Conservation (phyloP, 2,888 invertebrate species). For the Agriopis marginaria region DNA sequence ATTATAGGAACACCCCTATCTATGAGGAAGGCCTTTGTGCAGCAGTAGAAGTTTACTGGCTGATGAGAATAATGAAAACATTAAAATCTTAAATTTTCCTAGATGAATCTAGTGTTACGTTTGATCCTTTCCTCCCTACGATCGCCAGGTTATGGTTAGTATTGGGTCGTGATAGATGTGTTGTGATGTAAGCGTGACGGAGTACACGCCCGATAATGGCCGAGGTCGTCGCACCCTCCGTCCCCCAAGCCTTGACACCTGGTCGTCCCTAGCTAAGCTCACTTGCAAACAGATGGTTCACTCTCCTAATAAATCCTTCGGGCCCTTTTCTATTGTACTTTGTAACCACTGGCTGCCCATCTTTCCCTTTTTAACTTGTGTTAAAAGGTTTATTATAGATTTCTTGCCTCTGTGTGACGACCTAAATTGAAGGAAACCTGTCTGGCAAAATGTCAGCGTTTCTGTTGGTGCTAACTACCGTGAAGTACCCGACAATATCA, state of each 20-base stretch:
- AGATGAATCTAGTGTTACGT: not conserved
- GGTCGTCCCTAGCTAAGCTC: conserved; percentile 69
- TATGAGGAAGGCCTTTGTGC: too few species aligned
- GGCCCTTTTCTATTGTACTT: conserved; percentile 41
- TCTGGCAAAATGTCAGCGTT: conserved; percentile 39
- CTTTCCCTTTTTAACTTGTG: not conserved
- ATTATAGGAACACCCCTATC: too few species aligned
- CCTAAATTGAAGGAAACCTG: conserved; percentile 37
- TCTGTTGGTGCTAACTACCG: conserved; percentile 28
- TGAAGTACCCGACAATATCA: conserved; percentile 4
- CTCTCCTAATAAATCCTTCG: conserved; percentile 62
- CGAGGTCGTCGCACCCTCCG: conserved; percentile 82
- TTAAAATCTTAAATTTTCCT: not conserved
- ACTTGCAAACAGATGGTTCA: conserved; percentile 77
- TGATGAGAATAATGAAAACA: too few species aligned
- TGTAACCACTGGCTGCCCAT: conserved; percentile 1
- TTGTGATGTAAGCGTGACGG: conserved; percentile 67
- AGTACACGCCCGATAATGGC: conserved; percentile 68
- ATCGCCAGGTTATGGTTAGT: conserved; percentile 25
- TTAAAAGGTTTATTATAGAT: conserved; percentile 10
- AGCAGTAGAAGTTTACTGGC: too few species aligned
- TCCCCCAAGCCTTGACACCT: conserved; percentile 78
- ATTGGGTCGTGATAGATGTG: conserved; percentile 39
- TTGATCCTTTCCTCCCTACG: not conserved
- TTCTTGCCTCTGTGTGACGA: conserved; percentile 23